Evolutionary conservation across 2,113 vertebrate genomes (phyloP), one percentile per base, ranked within the genome.

Genomic region (Oreochromis tanganicae): DNA sequence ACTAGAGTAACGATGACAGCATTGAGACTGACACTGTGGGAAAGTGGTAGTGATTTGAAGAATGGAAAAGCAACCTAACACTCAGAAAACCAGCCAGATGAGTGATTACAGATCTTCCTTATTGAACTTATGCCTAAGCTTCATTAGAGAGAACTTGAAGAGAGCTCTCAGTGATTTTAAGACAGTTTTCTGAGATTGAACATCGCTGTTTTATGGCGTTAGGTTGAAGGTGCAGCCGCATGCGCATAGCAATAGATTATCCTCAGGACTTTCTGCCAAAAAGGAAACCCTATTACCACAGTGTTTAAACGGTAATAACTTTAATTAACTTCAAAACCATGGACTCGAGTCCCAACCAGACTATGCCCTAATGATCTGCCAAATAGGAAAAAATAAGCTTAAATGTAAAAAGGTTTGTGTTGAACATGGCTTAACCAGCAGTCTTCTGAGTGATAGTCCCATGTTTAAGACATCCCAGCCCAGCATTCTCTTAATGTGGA

Each of bases 281-380:
- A 78, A 50, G 16, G 9, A 75, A 46, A 48, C 3, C 14, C 9
- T 29, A 48, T 48, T 27, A 29, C 41, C 9, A 7, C 71, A 75
- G 8, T 0, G 43, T 75, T 48, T 50, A 50, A 48, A 78, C 0
- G 3, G 6, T 7, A 27, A 75, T 0, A 19, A 8, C 46, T 75
- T 48, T 0, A 19, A 75, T 12, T 24, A 24, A 24, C 24, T 24
- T 43, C 2, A 50, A 75, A 12, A 50, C 71, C 36, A 71, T 41
- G 12, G 3, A 8, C 9, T 29, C 16, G 2, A 75, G 16, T 27
- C 14, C 68, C 3, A 29, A 75, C 24, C 43, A 50, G 71, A 32
- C 16, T 50, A 19, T 0, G 19, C 43, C 24, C 43, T 32, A 0
- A 78, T 78, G 2, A 78, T 29, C 9, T 78, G 14, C 16, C 43